phyloP scores from a whole-genome alignment of 2,888 invertebrate species.

The Oscheius myriophilus region DNA sequence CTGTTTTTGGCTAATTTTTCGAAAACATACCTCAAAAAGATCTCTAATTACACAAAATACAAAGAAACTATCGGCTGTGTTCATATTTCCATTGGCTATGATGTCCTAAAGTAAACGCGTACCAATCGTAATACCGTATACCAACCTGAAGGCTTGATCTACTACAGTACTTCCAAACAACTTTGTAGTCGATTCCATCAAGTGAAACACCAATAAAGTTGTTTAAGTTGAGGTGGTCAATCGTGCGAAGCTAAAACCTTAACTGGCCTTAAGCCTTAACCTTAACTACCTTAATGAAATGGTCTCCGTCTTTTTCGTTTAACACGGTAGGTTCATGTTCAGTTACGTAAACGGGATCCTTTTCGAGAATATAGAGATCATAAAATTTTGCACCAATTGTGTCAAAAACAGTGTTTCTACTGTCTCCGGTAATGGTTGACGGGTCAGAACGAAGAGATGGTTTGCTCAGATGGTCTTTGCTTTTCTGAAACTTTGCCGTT shows the following conservation, averaged over 20 bases:
- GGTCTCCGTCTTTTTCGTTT: conserved; percentile 38
- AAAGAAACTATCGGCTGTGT: conserved; percentile 62
- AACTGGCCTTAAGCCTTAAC: background rate
- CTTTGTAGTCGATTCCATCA: conserved; percentile 55
- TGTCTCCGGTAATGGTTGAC: conserved; percentile 42
- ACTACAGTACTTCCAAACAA: conserved; percentile 65
- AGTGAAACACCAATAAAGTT: conserved; percentile 65
- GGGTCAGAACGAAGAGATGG: conserved; percentile 51
- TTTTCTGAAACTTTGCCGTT: conserved; percentile 21
- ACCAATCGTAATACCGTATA: too few relatives aligned
- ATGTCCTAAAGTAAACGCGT: conserved; percentile 56
- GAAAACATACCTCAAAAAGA: conserved; percentile 21
- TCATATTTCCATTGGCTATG: conserved; percentile 67
- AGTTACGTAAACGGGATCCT: conserved; percentile 47
- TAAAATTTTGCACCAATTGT: conserved; percentile 30
- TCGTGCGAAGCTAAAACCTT: conserved; percentile 49
- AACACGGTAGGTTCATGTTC: conserved; percentile 41
- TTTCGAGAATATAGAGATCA: conserved; percentile 38
- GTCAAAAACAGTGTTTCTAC: conserved; percentile 24
- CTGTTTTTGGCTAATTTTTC: background rate
- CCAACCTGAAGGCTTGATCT: conserved; percentile 51
- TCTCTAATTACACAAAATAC: conserved; percentile 60
- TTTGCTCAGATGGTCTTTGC: conserved; percentile 37
- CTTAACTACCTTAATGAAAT: conserved; percentile 34
- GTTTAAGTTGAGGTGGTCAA: conserved; percentile 67